Percentiles rank a stretch among this genome's conserved stretches.
Conservation (phyloP, 2,888 invertebrate species). For the Amiota mariae region DNA sequence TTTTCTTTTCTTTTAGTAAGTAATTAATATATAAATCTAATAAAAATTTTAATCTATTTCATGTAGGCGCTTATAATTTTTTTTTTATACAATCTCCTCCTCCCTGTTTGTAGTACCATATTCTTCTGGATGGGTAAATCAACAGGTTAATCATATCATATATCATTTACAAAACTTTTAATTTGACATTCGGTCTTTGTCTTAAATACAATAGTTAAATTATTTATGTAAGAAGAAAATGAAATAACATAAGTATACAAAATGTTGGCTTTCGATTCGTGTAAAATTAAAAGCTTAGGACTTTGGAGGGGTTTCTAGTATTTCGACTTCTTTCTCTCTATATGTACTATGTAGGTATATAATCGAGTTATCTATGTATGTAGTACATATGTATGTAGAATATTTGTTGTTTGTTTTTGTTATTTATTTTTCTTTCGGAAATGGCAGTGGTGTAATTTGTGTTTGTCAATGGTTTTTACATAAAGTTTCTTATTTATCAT, state of each 20-base stretch:
- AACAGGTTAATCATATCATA: background rate
- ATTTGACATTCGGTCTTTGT: background rate
- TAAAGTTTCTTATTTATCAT: constrained; percentile 45
- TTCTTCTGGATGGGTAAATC: no score
- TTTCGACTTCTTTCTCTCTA: background rate
- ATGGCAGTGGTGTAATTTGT: constrained; percentile 56
- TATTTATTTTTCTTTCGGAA: constrained; percentile 48
- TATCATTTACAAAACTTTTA: constrained; percentile 16
- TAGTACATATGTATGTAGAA: background rate
- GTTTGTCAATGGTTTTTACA: constrained; percentile 19
- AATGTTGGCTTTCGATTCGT: background rate
- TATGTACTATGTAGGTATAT: constrained; percentile 1
- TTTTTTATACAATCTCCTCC: no score
- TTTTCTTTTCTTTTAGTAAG: background rate
- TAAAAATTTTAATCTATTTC: no score
- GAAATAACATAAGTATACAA: no score
- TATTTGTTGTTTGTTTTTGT: constrained; percentile 30
- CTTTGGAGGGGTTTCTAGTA: constrained; percentile 1
- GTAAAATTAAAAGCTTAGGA: constrained; percentile 10
- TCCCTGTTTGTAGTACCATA: no score
- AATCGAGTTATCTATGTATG: background rate
- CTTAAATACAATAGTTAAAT: no score
- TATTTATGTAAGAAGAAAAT: no score
- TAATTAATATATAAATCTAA: no score
- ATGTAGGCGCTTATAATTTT: no score